Evolutionary conservation across 1,140 invertebrate genomes (phyloP).

Genomic region (Coptotermes formosanus): DNA sequence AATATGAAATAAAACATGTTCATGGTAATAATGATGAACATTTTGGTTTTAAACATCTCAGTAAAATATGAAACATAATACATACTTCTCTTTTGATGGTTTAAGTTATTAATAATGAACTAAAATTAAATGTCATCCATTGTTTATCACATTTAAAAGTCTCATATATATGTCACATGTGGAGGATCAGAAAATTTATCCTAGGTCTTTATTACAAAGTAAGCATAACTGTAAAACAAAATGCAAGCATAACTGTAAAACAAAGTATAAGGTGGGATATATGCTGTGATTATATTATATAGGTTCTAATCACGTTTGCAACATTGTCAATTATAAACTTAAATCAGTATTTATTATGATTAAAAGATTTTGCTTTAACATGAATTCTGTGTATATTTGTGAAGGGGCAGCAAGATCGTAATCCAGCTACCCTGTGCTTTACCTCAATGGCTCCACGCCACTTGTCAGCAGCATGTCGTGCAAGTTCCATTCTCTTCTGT

Average conservation of each 20-base stretch:
- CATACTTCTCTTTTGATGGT: no score
- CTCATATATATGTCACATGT: no score
- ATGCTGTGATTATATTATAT: not conserved
- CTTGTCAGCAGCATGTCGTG: constrained; percentile 90
- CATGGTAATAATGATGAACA: no score
- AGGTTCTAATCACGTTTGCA: not conserved
- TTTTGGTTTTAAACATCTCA: no score
- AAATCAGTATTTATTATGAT: constrained; percentile 12
- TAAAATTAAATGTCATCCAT: no score
- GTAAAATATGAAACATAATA: no score
- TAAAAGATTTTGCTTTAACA: not conserved
- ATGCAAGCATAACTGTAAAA: not conserved
- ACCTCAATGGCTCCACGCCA: constrained; percentile 95
- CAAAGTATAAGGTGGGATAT: not conserved
- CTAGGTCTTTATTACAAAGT: not conserved
- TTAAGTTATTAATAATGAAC: no score
- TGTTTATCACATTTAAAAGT: no score
- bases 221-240: not conserved
- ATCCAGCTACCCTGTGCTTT: constrained; percentile 38
- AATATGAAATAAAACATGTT: no score
- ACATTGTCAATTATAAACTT: not conserved
- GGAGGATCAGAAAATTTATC: no score
- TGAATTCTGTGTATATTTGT: constrained; percentile 17
- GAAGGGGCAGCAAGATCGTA: constrained; percentile 12
- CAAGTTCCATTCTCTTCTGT: constrained; percentile 90